phyloP scores from a whole-genome alignment of 2,888 invertebrate species.

The Platycheirus rosarum region DNA sequence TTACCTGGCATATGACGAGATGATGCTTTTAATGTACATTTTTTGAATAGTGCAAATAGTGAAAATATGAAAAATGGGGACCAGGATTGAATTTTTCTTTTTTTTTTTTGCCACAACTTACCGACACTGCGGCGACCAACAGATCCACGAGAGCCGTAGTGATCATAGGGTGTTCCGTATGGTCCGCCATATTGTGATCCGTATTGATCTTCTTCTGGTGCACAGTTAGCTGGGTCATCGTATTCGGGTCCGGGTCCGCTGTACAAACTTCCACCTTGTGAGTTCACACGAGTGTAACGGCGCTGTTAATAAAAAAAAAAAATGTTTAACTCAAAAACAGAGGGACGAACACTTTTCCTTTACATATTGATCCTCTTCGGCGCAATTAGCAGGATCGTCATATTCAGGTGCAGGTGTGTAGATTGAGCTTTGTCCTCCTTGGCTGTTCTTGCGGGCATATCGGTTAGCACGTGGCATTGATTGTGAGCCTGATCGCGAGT shows the following conservation, averaged over 20 bases:
- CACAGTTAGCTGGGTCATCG: conserved; percentile 96
- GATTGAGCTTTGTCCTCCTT: conserved; percentile 92
- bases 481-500: conserved; percentile 93
- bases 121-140: conserved; percentile 87
- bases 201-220: conserved; percentile 95
- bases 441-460: conserved; percentile 88
- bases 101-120: conserved; percentile 72
- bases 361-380: conserved; percentile 95
- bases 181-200: conserved; percentile 90
- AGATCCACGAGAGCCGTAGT: conserved; percentile 93
- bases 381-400: conserved; percentile 96
- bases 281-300: conserved; percentile 89
- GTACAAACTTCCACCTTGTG: conserved; percentile 86
- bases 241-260: conserved; percentile 91
- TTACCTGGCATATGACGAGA: conserved; percentile 82
- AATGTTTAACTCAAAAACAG: not conserved
- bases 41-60: conserved; percentile 37
- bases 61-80: conserved; percentile 25
- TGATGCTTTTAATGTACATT: conserved; percentile 78
- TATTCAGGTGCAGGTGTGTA: conserved; percentile 94
- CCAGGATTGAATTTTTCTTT: not conserved
- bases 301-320: conserved; percentile 83
- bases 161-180: conserved; percentile 94
- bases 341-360: conserved; percentile 73
- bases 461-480: conserved; percentile 92